phyloP scores from a whole-genome alignment of 2,797 vertebrate species.

The Simalia tracyae region DNA sequence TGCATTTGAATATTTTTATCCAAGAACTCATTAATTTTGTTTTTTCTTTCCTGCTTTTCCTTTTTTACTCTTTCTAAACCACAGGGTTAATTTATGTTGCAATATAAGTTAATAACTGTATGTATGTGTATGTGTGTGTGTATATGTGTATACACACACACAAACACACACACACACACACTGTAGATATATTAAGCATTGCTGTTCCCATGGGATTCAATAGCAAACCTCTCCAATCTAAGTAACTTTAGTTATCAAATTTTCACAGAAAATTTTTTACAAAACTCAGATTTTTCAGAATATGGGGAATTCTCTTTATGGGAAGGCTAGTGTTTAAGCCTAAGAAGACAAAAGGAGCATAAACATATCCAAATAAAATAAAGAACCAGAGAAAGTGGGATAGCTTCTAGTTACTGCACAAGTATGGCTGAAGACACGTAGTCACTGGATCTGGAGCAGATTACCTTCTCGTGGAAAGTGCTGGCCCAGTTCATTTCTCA shows the following conservation, averaged over 20 bases:
- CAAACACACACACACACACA: neutral
- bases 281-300: neutral
- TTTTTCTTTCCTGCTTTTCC: too few species aligned
- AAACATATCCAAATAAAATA: neutral
- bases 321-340: neutral
- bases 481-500: neutral
- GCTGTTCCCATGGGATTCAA: neutral
- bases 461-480: neutral
- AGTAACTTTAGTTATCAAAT: neutral
- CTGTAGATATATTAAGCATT: neutral
- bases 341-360: neutral
- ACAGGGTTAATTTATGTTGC: neutral
- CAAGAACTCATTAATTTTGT: neutral
- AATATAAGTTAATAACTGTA: too few species aligned
- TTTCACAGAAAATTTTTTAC: neutral
- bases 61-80: neutral
- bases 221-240: neutral
- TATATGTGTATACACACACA: neutral
- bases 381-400: neutral
- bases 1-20: neutral
- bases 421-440: neutral
- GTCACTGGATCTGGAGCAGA: neutral
- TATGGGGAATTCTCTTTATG: neutral
- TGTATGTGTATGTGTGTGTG: too few species aligned
- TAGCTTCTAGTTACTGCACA: neutral